Percentiles rank a stretch among this genome's conserved stretches.
Evolutionary conservation across 2,113 vertebrate genomes (phyloP).

Genomic region (Caretta caretta): DNA sequence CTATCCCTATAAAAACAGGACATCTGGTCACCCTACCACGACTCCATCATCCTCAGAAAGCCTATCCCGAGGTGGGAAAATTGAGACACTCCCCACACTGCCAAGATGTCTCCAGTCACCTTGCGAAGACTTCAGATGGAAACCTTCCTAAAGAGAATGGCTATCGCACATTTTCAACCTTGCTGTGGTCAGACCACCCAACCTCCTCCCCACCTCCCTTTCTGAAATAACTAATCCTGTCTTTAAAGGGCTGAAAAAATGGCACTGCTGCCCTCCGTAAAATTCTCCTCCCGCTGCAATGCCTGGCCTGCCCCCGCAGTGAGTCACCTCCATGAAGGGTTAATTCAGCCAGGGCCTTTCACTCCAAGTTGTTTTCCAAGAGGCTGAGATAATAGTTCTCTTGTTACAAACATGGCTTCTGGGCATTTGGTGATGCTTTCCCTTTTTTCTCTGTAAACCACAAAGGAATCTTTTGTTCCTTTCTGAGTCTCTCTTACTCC

Average conservation of each 20-base stretch:
- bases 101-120: not conserved
- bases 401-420: conserved; percentile 89
- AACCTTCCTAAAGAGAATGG: conserved; percentile 17
- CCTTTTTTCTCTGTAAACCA: conserved; percentile 74
- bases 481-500: conserved; percentile 72
- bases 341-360: conserved; percentile 70
- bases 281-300: not conserved
- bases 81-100: not conserved
- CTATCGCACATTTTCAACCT: conserved; percentile 34
- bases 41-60: not conserved
- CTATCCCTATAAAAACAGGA: too few relatives aligned
- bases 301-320: not conserved
- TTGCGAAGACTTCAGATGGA: not conserved
- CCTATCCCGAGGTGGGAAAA: not conserved
- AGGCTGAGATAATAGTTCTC: conserved; percentile 83
- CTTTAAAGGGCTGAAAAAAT: conserved; percentile 18
- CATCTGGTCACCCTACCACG: too few relatives aligned
- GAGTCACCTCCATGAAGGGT: conserved; percentile 54
- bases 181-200: not conserved
- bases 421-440: conserved; percentile 85
- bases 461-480: conserved; percentile 86
- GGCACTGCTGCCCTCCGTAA: accelerated
- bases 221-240: not conserved
- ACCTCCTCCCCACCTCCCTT: not conserved
- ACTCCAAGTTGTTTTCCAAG: conserved; percentile 82